Percentiles rank a stretch among this genome's conserved stretches.
phyloP scores from a whole-genome alignment of 1,140 invertebrate species.

The Dryas iulia region DNA sequence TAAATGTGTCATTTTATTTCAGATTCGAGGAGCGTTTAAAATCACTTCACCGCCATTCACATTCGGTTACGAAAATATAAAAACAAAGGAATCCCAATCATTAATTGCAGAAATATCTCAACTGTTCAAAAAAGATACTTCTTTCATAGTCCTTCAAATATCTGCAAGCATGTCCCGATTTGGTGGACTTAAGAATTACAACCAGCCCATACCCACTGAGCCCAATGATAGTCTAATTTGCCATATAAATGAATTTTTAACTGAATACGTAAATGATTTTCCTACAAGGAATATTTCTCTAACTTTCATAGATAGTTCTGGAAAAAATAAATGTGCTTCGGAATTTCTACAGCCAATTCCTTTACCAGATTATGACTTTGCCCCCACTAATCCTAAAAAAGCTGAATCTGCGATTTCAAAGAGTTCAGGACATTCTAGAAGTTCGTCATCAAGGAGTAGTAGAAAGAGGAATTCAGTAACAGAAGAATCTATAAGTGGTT shows the following conservation, averaged over 20 bases:
- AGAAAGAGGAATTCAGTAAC: slow-evolving; percentile 37
- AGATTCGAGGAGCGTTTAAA: slow-evolving; percentile 64
- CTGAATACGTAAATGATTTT: slow-evolving; percentile 62
- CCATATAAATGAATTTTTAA: slow-evolving; percentile 61
- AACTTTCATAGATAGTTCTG: slow-evolving; percentile 62
- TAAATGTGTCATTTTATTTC: slow-evolving; percentile 35
- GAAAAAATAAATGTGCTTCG: slow-evolving; percentile 59
- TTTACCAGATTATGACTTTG: slow-evolving; percentile 48
- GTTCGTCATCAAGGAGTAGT: slow-evolving; percentile 60
- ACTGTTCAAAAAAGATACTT: slow-evolving; percentile 54
- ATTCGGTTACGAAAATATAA: slow-evolving; percentile 60
- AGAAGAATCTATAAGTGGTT: slow-evolving; percentile 42
- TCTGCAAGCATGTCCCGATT: slow-evolving; percentile 57
- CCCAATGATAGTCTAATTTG: slow-evolving; percentile 53
- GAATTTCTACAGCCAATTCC: slow-evolving; percentile 63
- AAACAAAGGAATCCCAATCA: slow-evolving; percentile 40
- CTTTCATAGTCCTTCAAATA: slow-evolving; percentile 56
- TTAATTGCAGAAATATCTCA: slow-evolving; percentile 52
- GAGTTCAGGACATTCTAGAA: slow-evolving; percentile 56
- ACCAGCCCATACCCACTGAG: slow-evolving; percentile 46
- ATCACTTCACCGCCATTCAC: slow-evolving; percentile 53
- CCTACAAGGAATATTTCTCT: slow-evolving; percentile 58
- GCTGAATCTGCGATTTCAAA: slow-evolving; percentile 59
- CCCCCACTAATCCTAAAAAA: slow-evolving; percentile 52
- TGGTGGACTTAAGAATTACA: slow-evolving; percentile 51